Evolutionary conservation across 2,113 vertebrate species (phyloP).

Genomic region (Limanda limanda): DNA sequence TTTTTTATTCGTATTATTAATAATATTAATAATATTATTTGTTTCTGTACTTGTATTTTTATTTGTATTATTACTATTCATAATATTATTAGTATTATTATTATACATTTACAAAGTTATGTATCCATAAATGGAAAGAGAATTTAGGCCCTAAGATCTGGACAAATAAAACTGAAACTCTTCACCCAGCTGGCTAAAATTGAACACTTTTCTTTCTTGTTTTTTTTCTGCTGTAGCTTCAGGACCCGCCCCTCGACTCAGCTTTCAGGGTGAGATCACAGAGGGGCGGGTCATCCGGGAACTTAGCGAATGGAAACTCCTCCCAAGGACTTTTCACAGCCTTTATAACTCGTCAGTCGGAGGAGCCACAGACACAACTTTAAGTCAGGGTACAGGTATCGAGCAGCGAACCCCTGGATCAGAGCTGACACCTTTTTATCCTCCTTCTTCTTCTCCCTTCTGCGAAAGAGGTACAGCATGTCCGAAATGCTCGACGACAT

Average conservation of each 20-base stretch:
- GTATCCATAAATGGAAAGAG: too few species aligned
- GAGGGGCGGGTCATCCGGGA: conserved; percentile 74
- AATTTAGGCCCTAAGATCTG: not conserved
- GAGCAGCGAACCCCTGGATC: conserved; percentile 35
- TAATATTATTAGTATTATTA: too few species aligned
- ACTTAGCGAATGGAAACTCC: conserved; percentile 68
- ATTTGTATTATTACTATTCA: too few species aligned
- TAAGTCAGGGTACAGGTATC: conserved; percentile 32
- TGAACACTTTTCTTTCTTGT: conserved; percentile 40
- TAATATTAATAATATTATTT: too few species aligned
- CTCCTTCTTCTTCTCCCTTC: not conserved
- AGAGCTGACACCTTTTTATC: conserved; percentile 34
- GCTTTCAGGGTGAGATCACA: too few species aligned
- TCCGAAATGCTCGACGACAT: conserved; percentile 80
- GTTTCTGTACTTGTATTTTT: too few species aligned
- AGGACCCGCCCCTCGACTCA: conserved; percentile 35
- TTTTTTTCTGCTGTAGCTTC: not conserved
- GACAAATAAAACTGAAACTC: conserved; percentile 34
- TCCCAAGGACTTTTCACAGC: conserved; percentile 1
- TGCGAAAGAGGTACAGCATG: conserved; percentile 75
- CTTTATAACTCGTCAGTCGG: not conserved
- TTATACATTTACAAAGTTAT: too few species aligned
- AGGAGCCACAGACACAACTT: not conserved
- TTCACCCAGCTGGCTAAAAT: conserved; percentile 43
- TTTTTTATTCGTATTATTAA: too few species aligned